Evolutionary conservation across 2,888 invertebrate genomes (phyloP).

Genomic region (Tigriopus californicus): DNA sequence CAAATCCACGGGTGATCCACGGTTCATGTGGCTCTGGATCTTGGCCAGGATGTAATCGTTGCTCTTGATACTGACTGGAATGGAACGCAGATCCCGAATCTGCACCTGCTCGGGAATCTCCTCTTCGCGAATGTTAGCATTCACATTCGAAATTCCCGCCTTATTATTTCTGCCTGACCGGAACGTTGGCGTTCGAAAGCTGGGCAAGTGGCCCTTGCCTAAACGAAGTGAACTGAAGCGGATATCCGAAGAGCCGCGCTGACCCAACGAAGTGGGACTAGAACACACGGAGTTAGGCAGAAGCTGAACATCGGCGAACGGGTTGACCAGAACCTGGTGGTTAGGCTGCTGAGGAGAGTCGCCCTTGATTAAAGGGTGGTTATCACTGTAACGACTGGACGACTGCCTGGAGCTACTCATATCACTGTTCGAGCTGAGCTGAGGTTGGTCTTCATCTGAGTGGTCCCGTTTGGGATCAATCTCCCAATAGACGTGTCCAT

Average conservation of each 20-base stretch:
- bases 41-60: conserved; percentile 13
- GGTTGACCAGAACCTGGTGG: conserved; percentile 2
- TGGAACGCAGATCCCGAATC: conserved; percentile 9
- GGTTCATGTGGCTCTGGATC: conserved; percentile 11
- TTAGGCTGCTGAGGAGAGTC: not conserved
- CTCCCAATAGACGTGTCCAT: conserved; percentile 15
- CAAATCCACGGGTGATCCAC: not conserved
- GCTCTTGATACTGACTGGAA: conserved; percentile 10
- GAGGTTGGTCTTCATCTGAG: not conserved
- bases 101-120: conserved; percentile 13
- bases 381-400: conserved; percentile 14
- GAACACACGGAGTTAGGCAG: not conserved
- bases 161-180: too few relatives aligned
- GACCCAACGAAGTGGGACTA: not conserved
- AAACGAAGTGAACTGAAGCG: too few relatives aligned
- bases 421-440: not conserved
- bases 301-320: conserved; percentile 11
- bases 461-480: conserved; percentile 12
- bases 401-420: not conserved
- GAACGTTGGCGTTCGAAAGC: too few relatives aligned
- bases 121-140: not conserved
- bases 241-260: too few relatives aligned
- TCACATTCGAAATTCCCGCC: too few relatives aligned
- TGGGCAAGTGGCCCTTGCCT: too few relatives aligned
- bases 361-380: conserved; percentile 2